Evolutionary conservation across 2,888 invertebrate species (phyloP).

Genomic region (Lithophane socia): DNA sequence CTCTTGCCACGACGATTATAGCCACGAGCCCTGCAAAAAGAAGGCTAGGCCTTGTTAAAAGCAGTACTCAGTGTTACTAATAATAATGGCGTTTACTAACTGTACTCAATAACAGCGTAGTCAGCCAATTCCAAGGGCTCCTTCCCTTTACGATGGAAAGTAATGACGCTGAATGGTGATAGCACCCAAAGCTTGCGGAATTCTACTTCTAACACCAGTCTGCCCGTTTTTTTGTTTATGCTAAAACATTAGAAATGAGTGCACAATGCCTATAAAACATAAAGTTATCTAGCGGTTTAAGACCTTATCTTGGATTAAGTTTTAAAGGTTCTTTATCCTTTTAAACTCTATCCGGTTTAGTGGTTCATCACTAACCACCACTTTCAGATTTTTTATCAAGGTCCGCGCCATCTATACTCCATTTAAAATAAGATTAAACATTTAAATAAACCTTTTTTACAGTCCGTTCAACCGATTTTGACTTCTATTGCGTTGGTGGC

Average conservation of each 20-base stretch:
- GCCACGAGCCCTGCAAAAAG: background rate
- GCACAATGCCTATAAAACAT: background rate
- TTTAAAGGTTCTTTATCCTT: too few relatives aligned
- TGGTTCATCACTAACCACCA: too few relatives aligned
- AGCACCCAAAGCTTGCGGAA: slow-evolving; percentile 55
- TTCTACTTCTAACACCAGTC: slow-evolving; percentile 67
- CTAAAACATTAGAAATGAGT: slow-evolving; percentile 58
- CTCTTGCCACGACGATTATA: too few relatives aligned
- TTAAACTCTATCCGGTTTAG: too few relatives aligned
- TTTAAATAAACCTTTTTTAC: too few relatives aligned
- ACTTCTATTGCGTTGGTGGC: too few relatives aligned
- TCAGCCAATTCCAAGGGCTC: slow-evolving; percentile 68
- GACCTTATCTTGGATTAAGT: background rate
- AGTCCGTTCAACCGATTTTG: too few relatives aligned
- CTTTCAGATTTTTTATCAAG: too few relatives aligned
- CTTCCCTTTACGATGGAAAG: slow-evolving; percentile 66
- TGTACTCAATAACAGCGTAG: slow-evolving; percentile 50
- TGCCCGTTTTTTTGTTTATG: slow-evolving; percentile 68
- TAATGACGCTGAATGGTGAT: slow-evolving; percentile 59
- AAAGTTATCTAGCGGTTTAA: background rate
- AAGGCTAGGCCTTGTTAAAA: background rate
- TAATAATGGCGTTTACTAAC: slow-evolving; percentile 61
- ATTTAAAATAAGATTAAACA: too few relatives aligned
- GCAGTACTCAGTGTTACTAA: background rate
- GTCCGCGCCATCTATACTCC: too few relatives aligned